Evolutionary conservation across 2,113 vertebrate genomes (phyloP).

Genomic region (Siphamia tubifer): DNA sequence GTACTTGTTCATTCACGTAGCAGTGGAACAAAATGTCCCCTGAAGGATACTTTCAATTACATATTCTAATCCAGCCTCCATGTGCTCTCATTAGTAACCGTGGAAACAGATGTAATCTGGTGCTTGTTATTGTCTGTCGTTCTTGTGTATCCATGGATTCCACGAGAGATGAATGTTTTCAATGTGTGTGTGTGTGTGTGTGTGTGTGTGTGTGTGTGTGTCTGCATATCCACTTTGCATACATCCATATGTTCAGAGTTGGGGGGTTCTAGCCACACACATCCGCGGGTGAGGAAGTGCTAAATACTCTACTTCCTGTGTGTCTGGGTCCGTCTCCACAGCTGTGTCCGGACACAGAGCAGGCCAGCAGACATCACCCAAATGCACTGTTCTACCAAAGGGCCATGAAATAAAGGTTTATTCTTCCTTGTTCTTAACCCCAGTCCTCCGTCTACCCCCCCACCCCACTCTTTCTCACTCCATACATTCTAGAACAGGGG

Average conservation of each 20-base stretch:
- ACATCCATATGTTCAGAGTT: slow-evolving; percentile 18
- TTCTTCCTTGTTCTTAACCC: slow-evolving; percentile 34
- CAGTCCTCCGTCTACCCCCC: no score
- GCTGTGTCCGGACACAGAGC: slow-evolving; percentile 60
- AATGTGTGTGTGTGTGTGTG: background rate
- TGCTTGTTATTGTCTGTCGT: slow-evolving; percentile 17
- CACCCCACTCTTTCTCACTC: slow-evolving; percentile 1
- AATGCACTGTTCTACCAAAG: slow-evolving; percentile 29
- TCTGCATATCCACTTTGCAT: background rate
- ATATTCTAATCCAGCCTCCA: slow-evolving; percentile 33
- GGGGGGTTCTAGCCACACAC: slow-evolving; percentile 20
- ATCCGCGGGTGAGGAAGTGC: slow-evolving; percentile 53
- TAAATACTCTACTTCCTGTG: slow-evolving; percentile 66
- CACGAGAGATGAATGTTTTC: slow-evolving; percentile 1
- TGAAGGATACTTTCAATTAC: slow-evolving; percentile 33
- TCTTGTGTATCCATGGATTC: slow-evolving; percentile 4
- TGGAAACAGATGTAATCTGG: slow-evolving; percentile 54
- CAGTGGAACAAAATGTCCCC: slow-evolving; percentile 34
- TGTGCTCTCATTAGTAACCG: slow-evolving; percentile 45
- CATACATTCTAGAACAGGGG: background rate
- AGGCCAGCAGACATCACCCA: slow-evolving; percentile 26
- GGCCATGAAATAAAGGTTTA: slow-evolving; percentile 43
- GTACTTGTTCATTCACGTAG: background rate
- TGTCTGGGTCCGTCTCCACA: slow-evolving; percentile 46
- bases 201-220: slow-evolving; percentile 3